Evolutionary conservation across 1,140 invertebrate species (phyloP), one percentile per base, ranked within the genome.

Genomic region (Drosophila bifasciata): DNA sequence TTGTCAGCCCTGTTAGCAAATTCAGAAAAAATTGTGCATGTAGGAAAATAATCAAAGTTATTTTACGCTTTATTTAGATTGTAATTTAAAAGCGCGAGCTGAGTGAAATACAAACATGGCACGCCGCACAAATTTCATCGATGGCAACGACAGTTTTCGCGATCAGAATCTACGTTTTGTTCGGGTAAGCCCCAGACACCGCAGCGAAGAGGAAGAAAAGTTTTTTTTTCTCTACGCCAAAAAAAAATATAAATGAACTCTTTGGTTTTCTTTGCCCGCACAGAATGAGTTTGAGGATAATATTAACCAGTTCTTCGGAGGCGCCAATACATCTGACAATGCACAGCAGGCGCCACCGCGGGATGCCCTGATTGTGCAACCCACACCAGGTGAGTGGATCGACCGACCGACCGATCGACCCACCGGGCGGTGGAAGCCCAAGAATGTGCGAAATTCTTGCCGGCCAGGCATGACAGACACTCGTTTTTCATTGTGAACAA

Each of bases 91-190:
- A 16, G 19, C n/a, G 13, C 13, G 44, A 40, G 36, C 32, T 44
- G n/a, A 55, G 15, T 21, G 3, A 11, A 46, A 28, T 19, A 7
- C 49, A 49, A 25, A 13, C 11, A 90, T 90, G 89, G 43, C 84
- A 17, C 72, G 70, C n/a, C 81, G 69, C 40, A 51, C 53, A 4
- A 91, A 91, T 62, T 91, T 81, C 45, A 53, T 91, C 0, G 90
- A 91, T 49, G 74, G 76, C 53, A 89, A 79, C 57, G 77, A 79
- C 23, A 90, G 88, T 57, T 91, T 92, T 57, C 80, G 92, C 5
- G 92, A 93, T 36, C 84, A 91, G n/a, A 93, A 93, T 71, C 70
- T 93, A 52, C 77, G 81, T 23, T 89, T 93, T 63, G 89, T 91
- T 3, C 73, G 86, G 51, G 92, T 93, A 90, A 89, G 84, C 76